Evolutionary conservation across 2,888 invertebrate genomes (phyloP), one percentile per base, ranked within the genome.

Genomic region (Stenodera caucasica): DNA sequence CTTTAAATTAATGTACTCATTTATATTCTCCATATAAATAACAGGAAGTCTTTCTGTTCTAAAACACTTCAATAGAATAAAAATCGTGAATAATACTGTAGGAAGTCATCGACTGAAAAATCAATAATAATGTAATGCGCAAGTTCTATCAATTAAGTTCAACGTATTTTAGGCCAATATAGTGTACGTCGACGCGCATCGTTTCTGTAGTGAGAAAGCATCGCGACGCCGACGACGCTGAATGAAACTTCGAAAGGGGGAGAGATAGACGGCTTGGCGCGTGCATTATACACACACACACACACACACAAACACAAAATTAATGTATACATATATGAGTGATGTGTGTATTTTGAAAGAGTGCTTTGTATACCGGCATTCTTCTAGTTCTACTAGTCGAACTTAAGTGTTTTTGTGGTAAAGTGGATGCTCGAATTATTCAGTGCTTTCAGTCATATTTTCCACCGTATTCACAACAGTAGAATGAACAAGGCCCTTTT

Each of bases 221-320:
- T 40, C 40, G 40, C 40, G 40, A 40, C 40, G 40, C 40, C 18
- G 40, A 37, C 40, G 59, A 57, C 56, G 53, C 56, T 58, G 61
- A 61, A 58, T 63, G 63, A 63, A 53, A 23, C 4, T n/a, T 35
- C 21, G n/a, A 32, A 23, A 18, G 26, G 29, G 32, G 29, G 29
- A 45, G 40, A 33, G 11, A 60, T 63, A 63, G 63, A 63, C 63
- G 60, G 63, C 63, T 63, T 63, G 63, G 63, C 63, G 63, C 63
- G 63, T 50, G 50, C 40, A 51, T 33, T 15, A 55, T 15, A 56
- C 37, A 33, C 32, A 49, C 11, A 56, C 21, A 32, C 15, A 26
- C 12, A 37, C 15, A 14, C 15, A 37, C 8, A 37, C 6, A 37
- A 14, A 6, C 1, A 37, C 37, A 7, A 37, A 37, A 37, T 21